Conservation (phyloP, 1,140 invertebrate species). For the Dendroctonus valens region DNA sequence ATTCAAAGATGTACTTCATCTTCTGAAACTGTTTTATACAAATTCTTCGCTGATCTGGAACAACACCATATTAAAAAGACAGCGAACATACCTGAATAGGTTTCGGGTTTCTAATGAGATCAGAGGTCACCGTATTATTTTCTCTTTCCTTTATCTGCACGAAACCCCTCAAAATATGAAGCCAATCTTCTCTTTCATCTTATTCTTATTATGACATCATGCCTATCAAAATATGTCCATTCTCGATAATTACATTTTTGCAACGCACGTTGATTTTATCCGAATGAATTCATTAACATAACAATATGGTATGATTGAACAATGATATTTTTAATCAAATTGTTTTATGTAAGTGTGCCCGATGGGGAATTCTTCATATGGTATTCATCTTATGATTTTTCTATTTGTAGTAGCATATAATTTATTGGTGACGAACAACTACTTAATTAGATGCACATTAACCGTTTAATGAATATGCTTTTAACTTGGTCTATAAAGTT, state of each 20-base stretch:
- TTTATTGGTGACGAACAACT: too few species aligned
- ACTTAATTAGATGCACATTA: too few species aligned
- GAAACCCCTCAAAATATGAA: constrained; percentile 1
- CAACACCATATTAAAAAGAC: too few species aligned
- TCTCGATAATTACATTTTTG: constrained; percentile 3
- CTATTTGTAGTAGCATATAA: background rate
- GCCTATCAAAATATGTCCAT: background rate
- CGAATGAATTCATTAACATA: background rate
- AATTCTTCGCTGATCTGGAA: too few species aligned
- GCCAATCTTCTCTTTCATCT: constrained; percentile 5
- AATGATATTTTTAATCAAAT: background rate
- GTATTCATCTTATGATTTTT: background rate
- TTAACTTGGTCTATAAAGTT: too few species aligned
- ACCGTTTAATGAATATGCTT: too few species aligned
- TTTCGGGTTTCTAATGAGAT: constrained; percentile 6
- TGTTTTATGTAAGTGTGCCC: background rate
- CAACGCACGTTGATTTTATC: constrained; percentile 1
- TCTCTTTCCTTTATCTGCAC: constrained; percentile 6
- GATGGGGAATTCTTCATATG: background rate
- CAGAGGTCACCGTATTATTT: constrained; percentile 7
- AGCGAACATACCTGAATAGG: too few species aligned
- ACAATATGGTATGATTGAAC: constrained; percentile 3
- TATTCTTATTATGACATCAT: background rate
- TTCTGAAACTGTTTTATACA: too few species aligned
- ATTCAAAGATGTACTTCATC: too few species aligned